These are phyloP conservation scores for Geotria australis DNA, from an alignment of 2,797 vertebrate species.

Conservation along the genomic window DNA sequence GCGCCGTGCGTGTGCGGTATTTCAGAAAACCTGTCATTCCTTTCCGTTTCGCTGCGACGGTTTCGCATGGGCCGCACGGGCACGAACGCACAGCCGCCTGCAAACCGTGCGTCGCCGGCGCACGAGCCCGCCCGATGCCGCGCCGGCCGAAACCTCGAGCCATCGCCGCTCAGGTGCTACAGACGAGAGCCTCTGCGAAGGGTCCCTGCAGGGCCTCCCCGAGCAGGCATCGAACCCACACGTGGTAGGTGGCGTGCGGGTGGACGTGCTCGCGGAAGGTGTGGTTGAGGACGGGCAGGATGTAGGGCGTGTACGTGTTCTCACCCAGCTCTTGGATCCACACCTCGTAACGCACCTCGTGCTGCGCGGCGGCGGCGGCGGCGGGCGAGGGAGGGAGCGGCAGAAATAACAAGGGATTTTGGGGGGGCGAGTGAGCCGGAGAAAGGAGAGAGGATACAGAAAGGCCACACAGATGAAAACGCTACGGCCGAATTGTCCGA, in stretches of 20 bases:
- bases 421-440: neutral
- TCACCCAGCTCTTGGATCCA: constrained; percentile 99
- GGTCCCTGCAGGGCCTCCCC: constrained; percentile 74
- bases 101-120: too few species aligned
- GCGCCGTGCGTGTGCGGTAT: too few species aligned
- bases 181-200: constrained; percentile 75
- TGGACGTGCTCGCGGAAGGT: constrained; percentile 96
- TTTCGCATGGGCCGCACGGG: too few species aligned
- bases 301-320: constrained; percentile 92
- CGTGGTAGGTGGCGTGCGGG: constrained; percentile 80
- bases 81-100: too few species aligned
- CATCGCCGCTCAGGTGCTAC: constrained; percentile 35
- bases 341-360: constrained; percentile 80
- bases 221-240: constrained; percentile 96
- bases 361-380: too few species aligned
- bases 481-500: too few species aligned
- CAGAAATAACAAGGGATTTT: neutral
- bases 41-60: too few species aligned
- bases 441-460: neutral
- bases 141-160: too few species aligned
- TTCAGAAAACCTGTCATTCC: too few species aligned
- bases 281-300: constrained; percentile 76
- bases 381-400: neutral
- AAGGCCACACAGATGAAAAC: too few species aligned
- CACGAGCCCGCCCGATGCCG: too few species aligned